These are phyloP conservation scores for Spheniscus mendiculus DNA, from an alignment of 2,113 vertebrate species.

Conservation along the genomic window DNA sequence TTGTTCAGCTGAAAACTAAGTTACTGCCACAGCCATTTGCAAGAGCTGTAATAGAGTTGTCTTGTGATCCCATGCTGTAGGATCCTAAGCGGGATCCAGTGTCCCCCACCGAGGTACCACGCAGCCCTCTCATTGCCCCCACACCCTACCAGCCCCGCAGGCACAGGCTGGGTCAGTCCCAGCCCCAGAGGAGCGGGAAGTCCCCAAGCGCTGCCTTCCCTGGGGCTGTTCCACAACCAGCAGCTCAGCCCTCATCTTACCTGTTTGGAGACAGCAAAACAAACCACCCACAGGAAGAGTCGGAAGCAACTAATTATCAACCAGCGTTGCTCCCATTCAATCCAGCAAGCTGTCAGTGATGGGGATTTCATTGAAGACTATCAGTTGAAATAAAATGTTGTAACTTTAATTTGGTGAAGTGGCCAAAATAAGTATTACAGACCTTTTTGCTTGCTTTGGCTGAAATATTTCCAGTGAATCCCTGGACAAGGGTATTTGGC, in stretches of 20 bases:
- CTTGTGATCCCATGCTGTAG: not conserved
- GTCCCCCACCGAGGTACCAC: rapidly evolving
- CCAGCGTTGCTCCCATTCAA: not conserved
- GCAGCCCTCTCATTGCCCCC: rapidly evolving
- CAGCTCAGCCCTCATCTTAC: not conserved
- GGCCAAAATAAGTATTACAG: not conserved
- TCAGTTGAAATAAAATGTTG: not conserved
- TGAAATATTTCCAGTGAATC: not conserved
- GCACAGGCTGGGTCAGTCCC: not conserved
- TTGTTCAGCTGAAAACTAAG: not conserved
- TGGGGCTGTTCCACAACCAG: not conserved
- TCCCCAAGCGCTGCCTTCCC: not conserved
- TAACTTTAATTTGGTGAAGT: not conserved
- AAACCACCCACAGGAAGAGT: not conserved
- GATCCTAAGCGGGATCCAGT: not conserved
- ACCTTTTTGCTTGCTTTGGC: not conserved
- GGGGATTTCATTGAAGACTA: not conserved
- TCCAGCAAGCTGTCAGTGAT: not conserved
- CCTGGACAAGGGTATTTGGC: not conserved
- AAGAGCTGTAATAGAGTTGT: not conserved
- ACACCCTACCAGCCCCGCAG: rapidly evolving
- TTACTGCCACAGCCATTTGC: not conserved
- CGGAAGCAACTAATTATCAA: not conserved
- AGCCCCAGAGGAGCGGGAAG: not conserved
- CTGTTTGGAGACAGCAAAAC: not conserved